These are phyloP conservation scores for Saccostrea echinata DNA, from an alignment of 1,140 invertebrate species.

Conservation along the genomic window DNA sequence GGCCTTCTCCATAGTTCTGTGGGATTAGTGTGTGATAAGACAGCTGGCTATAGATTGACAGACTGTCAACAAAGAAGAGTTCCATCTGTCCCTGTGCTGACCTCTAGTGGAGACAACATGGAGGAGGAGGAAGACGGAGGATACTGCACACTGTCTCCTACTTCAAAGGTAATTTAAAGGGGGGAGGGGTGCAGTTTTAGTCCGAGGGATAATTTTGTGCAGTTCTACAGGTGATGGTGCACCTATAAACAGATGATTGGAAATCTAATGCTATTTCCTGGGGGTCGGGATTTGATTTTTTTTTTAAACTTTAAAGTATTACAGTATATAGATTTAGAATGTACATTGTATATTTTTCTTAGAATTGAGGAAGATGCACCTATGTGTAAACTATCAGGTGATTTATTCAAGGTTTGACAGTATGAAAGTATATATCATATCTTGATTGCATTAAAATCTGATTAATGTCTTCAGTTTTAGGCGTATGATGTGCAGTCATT, in stretches of 20 bases:
- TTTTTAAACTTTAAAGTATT: background rate
- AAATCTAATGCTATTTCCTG: background rate
- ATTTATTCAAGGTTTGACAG: too few relatives aligned
- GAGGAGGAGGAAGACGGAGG: slow-evolving; percentile 26
- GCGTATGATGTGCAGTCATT: too few relatives aligned
- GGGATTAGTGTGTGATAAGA: slow-evolving; percentile 33
- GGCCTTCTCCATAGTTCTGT: background rate
- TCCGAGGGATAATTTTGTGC: background rate
- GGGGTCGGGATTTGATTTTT: background rate
- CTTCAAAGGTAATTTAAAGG: background rate
- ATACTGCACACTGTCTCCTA: slow-evolving; percentile 10
- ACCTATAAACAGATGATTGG: background rate
- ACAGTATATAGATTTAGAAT: background rate
- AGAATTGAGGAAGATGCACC: background rate
- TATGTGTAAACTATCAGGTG: too few relatives aligned
- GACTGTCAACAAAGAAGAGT: slow-evolving; percentile 13
- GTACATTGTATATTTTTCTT: background rate
- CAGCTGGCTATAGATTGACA: background rate
- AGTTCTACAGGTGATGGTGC: background rate
- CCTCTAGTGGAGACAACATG: background rate
- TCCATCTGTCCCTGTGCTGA: slow-evolving; percentile 25
- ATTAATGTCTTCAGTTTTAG: too few relatives aligned
- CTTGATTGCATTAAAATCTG: too few relatives aligned
- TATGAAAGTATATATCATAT: too few relatives aligned
- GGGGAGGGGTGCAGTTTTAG: background rate